phyloP scores from a whole-genome alignment of 2,797 vertebrate genomes.

The Podargus strigoides region DNA sequence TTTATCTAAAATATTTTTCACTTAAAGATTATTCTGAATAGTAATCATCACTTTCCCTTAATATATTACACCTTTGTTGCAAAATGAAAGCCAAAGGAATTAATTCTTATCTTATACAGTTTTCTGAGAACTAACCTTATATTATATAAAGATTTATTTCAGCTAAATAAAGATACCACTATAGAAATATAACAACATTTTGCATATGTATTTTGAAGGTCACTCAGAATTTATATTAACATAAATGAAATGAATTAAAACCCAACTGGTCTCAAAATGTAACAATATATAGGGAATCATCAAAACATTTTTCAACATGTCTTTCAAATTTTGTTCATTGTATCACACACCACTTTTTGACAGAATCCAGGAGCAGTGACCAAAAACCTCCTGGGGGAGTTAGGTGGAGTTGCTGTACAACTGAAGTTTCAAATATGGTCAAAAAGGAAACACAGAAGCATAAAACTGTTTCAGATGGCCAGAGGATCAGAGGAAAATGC shows the following conservation, averaged over 20 bases:
- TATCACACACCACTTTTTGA: background rate
- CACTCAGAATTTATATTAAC: background rate
- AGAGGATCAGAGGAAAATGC: background rate
- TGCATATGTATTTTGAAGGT: background rate
- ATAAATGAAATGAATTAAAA: background rate
- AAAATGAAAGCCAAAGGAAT: background rate
- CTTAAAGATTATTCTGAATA: background rate
- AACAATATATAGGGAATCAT: background rate
- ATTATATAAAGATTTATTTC: background rate
- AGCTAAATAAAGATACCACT: background rate
- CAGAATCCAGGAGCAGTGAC: background rate
- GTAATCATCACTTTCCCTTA: background rate
- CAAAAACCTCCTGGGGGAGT: background rate
- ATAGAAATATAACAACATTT: no score
- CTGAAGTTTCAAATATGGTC: background rate
- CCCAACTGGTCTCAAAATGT: background rate
- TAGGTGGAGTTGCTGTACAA: background rate
- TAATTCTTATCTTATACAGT: background rate
- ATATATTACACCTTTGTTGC: background rate
- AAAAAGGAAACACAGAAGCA: background rate
- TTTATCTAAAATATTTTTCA: background rate
- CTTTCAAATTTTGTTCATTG: background rate
- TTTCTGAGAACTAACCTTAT: background rate
- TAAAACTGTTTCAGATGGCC: background rate
- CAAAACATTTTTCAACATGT: background rate